Evolutionary conservation across 2,797 vertebrate species (phyloP), one percentile per base, ranked within the genome.

Genomic region (Gymnoscopelus microlampas): DNA sequence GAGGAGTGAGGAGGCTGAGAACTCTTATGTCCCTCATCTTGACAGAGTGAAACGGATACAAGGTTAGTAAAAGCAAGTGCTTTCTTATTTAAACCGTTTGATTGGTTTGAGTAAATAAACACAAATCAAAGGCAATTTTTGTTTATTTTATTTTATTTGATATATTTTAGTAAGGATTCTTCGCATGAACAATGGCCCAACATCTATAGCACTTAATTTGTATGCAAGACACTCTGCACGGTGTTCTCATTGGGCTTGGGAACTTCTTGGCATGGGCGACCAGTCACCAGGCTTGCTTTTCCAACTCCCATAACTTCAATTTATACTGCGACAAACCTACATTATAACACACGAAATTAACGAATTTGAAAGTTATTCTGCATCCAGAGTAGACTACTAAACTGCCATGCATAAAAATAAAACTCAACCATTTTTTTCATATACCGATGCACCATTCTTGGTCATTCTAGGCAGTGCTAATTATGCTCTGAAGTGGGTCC

Each of bases 31-130:
- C 55, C 82, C 60, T 65, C 73, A 64, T 65, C 67, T 70, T 82
- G 80, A 79, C 51, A 60, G 87, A 76, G 77, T 82, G 80, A 85
- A 85, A 80, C 84, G 77, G 82, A 91, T 58, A 82, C 76, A 84
- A 94, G 94, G 94, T 95, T 87, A 91, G 94, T 95, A 50, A 80
- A 68, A 83, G 55, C 58, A 78, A 76, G 63, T 79, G 75, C 63
- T 60, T 15, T 55, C 7, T 73, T 7, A 15, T 75, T 66, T 77
- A 6, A 63, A 24, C 54, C 24, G 50, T 48, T 63, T 6, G 8
- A 72, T 12, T 61, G 62, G 60, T 66, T 71, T 73, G 7, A 56
- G 71, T 19, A 24, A 61, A 3, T 24, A 35, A 54, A 3, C 19
- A 55, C 12, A 58, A n/a, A 14, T 51, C n/a, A 51, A 51, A 15